Evolutionary conservation across 2,888 invertebrate species (phyloP).

Genomic region (Chirona hameri): DNA sequence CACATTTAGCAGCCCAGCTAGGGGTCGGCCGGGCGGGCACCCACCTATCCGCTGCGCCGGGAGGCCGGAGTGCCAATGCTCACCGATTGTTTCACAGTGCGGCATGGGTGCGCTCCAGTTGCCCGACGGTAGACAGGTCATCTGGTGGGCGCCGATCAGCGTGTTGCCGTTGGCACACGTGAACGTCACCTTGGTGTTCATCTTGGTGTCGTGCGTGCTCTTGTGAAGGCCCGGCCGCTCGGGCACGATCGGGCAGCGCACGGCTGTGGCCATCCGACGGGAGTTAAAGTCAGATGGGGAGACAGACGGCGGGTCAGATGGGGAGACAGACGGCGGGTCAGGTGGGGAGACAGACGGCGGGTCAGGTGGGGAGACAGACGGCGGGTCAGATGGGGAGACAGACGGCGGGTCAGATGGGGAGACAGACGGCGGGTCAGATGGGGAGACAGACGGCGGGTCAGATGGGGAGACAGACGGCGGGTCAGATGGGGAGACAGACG

Average conservation of each 20-base stretch:
- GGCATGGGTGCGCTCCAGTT: conserved; percentile 81
- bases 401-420: no score
- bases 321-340: no score
- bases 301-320: no score
- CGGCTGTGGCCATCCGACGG: conserved; percentile 50
- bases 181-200: conserved; percentile 69
- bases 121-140: conserved; percentile 74
- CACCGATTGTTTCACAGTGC: conserved; percentile 37
- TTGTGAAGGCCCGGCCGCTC: conserved; percentile 62
- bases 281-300: neutral
- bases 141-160: conserved; percentile 68
- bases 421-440: no score
- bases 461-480: no score
- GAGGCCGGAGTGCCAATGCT: neutral
- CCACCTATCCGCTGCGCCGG: neutral
- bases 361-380: no score
- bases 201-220: conserved; percentile 65
- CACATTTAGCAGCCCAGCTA: no score
- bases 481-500: no score
- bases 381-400: no score
- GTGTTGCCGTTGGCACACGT: conserved; percentile 76
- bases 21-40: neutral
- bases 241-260: conserved; percentile 69
- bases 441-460: no score
- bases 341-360: no score